phyloP scores from a whole-genome alignment of 23 tunicate species.

The Oikopleura vanhoeffeni region DNA sequence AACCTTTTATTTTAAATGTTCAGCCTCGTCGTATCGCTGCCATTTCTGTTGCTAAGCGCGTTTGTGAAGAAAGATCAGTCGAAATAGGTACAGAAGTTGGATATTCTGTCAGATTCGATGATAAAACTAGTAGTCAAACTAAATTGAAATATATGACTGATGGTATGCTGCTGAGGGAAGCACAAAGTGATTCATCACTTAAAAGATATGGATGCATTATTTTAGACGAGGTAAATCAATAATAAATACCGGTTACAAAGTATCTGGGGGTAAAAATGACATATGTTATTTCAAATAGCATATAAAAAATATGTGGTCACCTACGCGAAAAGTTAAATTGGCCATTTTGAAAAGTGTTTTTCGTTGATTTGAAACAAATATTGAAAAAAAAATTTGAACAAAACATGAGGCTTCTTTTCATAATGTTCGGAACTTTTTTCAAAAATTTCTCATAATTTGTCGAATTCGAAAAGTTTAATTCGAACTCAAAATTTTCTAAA shows the following conservation, averaged over 20 bases:
- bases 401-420: no score
- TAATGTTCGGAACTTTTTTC: no score
- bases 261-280: no score
- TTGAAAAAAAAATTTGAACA: no score
- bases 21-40: conserved; percentile 1
- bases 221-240: not conserved
- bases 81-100: not conserved
- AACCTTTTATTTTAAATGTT: not conserved
- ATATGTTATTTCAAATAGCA: no score
- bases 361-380: no score
- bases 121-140: not conserved
- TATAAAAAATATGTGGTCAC: no score
- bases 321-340: no score
- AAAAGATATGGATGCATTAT: not conserved
- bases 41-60: not conserved
- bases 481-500: no score
- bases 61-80: not conserved
- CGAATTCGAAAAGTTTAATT: no score
- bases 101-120: not conserved
- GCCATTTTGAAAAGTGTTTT: no score
- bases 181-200: conserved; percentile 6
- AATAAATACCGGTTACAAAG: not conserved
- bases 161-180: conserved; percentile 9
- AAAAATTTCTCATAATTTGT: no score
- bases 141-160: conserved; percentile 2